A percentile compares a stretch with the other conserved stretches of the same genome.
These are phyloP conservation scores for Thera obeliscata DNA, from an alignment of 2,888 invertebrate genomes.

Conservation along the genomic window DNA sequence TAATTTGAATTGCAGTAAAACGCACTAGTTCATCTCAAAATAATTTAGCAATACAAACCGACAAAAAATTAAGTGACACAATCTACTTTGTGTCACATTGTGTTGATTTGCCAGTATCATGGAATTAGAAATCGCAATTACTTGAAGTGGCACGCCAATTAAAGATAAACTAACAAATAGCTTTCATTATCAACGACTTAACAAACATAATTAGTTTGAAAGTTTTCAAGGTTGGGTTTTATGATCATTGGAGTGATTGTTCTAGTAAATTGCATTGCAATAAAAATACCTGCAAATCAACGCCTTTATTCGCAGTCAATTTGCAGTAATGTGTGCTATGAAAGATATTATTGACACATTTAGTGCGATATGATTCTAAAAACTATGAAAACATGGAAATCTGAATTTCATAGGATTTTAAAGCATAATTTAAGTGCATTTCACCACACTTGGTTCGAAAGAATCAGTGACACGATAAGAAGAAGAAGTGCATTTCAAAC, in stretches of 20 bases:
- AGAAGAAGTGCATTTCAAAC: no score
- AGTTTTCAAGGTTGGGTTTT: constrained; percentile 10
- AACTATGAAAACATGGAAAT: no score
- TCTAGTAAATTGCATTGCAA: background rate
- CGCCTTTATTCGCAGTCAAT: background rate
- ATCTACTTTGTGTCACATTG: background rate
- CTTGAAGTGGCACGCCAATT: constrained; percentile 17
- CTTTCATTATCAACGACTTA: constrained; percentile 23
- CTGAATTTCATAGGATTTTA: no score
- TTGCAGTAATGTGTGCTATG: no score
- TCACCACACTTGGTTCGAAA: no score
- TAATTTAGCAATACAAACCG: no score
- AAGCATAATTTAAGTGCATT: no score
- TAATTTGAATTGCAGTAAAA: no score
- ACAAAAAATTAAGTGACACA: background rate
- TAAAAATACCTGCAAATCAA: background rate
- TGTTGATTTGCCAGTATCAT: background rate
- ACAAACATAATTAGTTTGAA: constrained; percentile 2
- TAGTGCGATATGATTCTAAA: no score
- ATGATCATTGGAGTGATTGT: constrained; percentile 8
- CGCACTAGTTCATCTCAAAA: no score
- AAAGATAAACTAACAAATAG: constrained; percentile 20
- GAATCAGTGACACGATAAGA: no score
- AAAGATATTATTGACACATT: no score
- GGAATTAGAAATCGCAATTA: constrained; percentile 24